Evolutionary conservation across 2,797 vertebrate species (phyloP).

Genomic region (Anableps anableps): DNA sequence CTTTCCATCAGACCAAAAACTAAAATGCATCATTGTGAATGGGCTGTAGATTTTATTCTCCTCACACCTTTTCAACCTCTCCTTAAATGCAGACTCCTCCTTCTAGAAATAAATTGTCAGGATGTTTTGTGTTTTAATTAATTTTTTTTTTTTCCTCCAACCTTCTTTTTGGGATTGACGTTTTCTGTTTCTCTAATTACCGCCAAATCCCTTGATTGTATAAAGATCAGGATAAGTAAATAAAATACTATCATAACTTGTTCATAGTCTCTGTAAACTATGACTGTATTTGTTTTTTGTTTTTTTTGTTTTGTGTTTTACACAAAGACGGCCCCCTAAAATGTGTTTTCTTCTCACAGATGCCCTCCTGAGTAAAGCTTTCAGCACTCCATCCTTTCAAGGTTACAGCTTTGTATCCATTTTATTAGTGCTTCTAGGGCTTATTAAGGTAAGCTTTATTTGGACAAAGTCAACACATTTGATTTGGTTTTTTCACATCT

Average conservation of each 20-base stretch:
- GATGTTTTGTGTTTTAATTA: neutral
- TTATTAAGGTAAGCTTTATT: conserved; percentile 87
- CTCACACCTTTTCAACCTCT: neutral
- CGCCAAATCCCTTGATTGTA: too few relatives aligned
- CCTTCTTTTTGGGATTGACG: neutral
- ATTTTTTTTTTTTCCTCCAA: neutral
- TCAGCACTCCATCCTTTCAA: conserved; percentile 85
- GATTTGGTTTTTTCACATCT: neutral
- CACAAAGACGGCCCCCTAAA: too few relatives aligned
- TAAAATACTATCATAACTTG: neutral
- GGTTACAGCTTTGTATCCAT: conserved; percentile 88
- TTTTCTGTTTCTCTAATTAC: too few relatives aligned
- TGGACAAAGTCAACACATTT: neutral
- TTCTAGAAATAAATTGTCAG: neutral
- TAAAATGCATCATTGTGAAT: too few relatives aligned
- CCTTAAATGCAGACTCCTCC: neutral
- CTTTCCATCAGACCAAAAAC: too few relatives aligned
- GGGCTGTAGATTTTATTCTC: neutral
- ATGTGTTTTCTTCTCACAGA: conserved; percentile 75
- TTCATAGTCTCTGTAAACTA: neutral
- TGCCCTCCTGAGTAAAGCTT: conserved; percentile 89
- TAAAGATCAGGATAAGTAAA: too few relatives aligned
- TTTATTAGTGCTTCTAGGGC: conserved; percentile 90
- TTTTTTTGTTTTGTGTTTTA: neutral
- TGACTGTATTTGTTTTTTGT: too few relatives aligned